Evolutionary conservation across 1,140 invertebrate species (phyloP).

Genomic region (Mizuhopecten yessoensis): DNA sequence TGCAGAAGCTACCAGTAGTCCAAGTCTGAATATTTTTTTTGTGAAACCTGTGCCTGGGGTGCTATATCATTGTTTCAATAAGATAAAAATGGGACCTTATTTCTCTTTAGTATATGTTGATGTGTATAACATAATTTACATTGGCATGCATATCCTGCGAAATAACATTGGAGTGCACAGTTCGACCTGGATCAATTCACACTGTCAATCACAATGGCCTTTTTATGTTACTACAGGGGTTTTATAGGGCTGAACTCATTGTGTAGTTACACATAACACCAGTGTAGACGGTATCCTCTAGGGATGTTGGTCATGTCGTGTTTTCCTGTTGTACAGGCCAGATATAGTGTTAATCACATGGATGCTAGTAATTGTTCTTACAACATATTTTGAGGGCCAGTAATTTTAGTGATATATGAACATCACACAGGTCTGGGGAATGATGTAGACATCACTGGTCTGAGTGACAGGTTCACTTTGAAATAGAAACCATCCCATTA

Average conservation of each 20-base stretch:
- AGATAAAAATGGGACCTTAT: neutral
- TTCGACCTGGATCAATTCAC: neutral
- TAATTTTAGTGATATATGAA: neutral
- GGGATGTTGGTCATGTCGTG: conserved; percentile 23
- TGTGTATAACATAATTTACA: neutral
- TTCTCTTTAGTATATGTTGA: neutral
- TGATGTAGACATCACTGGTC: neutral
- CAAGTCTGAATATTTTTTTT: neutral
- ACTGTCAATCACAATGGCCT: neutral
- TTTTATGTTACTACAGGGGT: neutral
- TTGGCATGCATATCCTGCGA: neutral
- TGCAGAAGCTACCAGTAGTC: neutral
- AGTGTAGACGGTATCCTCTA: neutral
- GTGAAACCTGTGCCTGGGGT: neutral
- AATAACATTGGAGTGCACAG: conserved; percentile 9
- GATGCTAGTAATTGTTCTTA: neutral
- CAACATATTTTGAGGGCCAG: neutral
- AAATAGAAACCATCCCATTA: neutral
- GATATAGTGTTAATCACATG: neutral
- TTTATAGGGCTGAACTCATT: neutral
- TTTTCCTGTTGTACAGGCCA: conserved; percentile 1
- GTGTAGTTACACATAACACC: neutral
- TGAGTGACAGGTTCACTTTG: neutral
- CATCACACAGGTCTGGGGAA: neutral
- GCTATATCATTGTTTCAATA: neutral